Percentiles rank a stretch among this genome's conserved stretches.
phyloP scores from a whole-genome alignment of 2,113 vertebrate species.

The Bos taurus region ARS-UCD2.0 NC_037355.1:20829501-20830000 shows the following conservation, averaged over 20 bases:
- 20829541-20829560: neutral
- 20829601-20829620: neutral
- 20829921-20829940: neutral
- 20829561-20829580: neutral
- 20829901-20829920: neutral
- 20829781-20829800: fast-evolving
- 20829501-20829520: neutral
- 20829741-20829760: neutral
- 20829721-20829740: neutral
- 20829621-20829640: neutral
- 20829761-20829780: neutral
- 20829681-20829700: neutral
- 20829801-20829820: neutral
- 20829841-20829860: neutral
- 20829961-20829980: neutral
- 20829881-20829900: neutral
- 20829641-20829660: neutral
- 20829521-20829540: neutral
- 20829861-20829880: neutral
- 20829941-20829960: neutral
- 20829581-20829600: neutral
- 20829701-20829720: neutral
- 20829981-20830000: neutral
- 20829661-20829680: neutral
- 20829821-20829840: neutral